These are phyloP conservation scores for Nomada lathburiana DNA, from an alignment of 2,888 invertebrate species.

Conservation along the genomic window DNA sequence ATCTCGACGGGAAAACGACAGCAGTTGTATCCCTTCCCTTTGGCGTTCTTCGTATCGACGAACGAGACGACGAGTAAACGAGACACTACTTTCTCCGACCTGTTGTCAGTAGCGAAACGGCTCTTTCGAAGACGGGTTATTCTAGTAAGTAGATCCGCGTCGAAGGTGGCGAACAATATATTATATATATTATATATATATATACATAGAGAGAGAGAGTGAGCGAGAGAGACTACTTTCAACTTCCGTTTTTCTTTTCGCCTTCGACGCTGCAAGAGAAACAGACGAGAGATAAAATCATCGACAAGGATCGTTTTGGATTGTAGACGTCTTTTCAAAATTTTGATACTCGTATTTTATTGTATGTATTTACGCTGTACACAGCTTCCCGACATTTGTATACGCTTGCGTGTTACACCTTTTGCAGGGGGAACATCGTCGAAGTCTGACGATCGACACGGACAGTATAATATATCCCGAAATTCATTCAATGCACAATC, in stretches of 20 bases:
- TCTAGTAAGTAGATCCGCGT: conserved; percentile 15
- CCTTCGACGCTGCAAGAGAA: conserved; percentile 16
- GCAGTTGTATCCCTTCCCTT: background rate
- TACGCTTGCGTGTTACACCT: conserved; percentile 59
- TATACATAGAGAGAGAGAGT: background rate
- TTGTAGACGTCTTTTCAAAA: conserved; percentile 67
- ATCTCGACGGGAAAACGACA: background rate
- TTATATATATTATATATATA: background rate
- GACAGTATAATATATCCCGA: too few relatives aligned
- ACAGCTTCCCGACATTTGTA: conserved; percentile 63
- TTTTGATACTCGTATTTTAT: conserved; percentile 70
- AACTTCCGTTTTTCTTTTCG: conserved; percentile 20
- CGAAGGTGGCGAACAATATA: conserved; percentile 17
- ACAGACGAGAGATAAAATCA: background rate
- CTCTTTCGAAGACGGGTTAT: conserved; percentile 32
- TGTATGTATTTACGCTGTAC: conserved; percentile 54
- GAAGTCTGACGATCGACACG: conserved; percentile 41
- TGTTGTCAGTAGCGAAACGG: conserved; percentile 17
- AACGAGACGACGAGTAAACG: conserved; percentile 30
- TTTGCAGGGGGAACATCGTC: conserved; percentile 28
- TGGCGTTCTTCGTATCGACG: conserved; percentile 3
- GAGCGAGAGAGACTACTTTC: background rate
- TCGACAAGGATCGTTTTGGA: conserved; percentile 31
- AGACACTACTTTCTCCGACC: conserved; percentile 35
- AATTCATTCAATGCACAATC: too few relatives aligned